phyloP scores from a whole-genome alignment of 2,113 vertebrate genomes.

The Oncorhynchus kisutch region DNA sequence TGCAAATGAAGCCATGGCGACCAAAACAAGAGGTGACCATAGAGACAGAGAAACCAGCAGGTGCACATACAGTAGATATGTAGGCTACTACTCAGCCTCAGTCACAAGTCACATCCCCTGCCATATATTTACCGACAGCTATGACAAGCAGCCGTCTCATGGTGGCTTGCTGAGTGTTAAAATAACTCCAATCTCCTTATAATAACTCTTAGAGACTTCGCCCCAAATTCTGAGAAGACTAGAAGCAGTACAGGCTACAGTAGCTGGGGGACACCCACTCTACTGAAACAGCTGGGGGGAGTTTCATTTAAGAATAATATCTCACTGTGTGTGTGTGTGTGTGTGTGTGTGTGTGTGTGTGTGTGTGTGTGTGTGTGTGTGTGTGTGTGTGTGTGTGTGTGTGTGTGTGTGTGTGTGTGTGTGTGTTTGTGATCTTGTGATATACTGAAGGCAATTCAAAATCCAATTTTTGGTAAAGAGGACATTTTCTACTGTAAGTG shows the following conservation, averaged over 20 bases:
- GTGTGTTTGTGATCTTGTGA: background rate
- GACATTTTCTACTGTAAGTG: background rate
- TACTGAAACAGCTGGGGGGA: background rate
- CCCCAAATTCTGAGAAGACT: background rate
- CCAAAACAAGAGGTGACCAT: constrained; percentile 18
- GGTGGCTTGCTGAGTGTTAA: background rate
- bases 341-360: background rate
- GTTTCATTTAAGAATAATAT: background rate
- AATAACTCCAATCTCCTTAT: background rate
- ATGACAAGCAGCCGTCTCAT: background rate
- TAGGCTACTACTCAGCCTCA: background rate
- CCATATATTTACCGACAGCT: background rate
- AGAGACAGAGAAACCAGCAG: constrained; percentile 14
- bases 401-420: background rate
- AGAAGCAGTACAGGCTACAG: background rate
- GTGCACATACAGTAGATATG: background rate
- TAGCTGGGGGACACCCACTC: background rate
- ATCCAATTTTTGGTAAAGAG: background rate
- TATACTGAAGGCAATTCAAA: background rate
- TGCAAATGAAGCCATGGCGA: background rate
- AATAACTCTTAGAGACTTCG: background rate
- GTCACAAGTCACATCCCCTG: background rate
- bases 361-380: background rate
- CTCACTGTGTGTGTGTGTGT: background rate
- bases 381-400: background rate